Evolutionary conservation across 2,113 vertebrate genomes (phyloP).

Genomic region (Mastomys coucha): DNA sequence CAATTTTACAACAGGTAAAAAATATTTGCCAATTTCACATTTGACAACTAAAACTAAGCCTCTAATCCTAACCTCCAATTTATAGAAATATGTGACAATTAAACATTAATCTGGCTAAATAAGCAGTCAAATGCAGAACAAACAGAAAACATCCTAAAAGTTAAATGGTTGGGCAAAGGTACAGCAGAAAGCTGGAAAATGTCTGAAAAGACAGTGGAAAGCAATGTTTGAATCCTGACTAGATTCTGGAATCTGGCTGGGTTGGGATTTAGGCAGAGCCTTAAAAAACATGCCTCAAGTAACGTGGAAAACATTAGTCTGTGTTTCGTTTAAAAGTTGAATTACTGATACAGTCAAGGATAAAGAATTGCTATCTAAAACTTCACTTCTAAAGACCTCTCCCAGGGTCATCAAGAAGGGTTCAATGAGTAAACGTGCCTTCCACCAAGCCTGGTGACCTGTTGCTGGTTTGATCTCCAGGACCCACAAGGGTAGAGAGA

Average conservation of each 20-base stretch:
- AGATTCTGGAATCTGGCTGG: constrained; percentile 7
- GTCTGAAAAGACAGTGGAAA: not conserved
- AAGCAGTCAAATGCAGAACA: not conserved
- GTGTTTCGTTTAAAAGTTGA: not conserved
- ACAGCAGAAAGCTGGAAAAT: not conserved
- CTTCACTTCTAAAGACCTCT: constrained; percentile 10
- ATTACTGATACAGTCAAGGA: not conserved
- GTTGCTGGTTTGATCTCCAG: not conserved
- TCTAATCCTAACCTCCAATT: not conserved
- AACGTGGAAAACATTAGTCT: constrained; percentile 30
- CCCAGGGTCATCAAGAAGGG: too few species aligned
- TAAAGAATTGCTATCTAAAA: not conserved
- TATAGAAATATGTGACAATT: constrained; percentile 9
- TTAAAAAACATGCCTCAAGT: constrained; percentile 35
- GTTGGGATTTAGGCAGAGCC: not conserved
- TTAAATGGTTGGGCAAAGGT: not conserved
- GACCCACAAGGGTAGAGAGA: not conserved
- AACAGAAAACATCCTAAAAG: not conserved
- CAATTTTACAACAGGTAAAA: not conserved
- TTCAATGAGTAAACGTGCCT: not conserved
- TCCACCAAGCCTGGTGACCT: not conserved
- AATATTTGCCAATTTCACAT: not conserved
- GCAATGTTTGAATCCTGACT: not conserved
- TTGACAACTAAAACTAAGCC: not conserved
- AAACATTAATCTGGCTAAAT: not conserved